A percentile compares a stretch with the other conserved stretches of the same genome.
phyloP scores from a whole-genome alignment of 2,797 vertebrate species.

The Macroramphosus scolopax region DNA sequence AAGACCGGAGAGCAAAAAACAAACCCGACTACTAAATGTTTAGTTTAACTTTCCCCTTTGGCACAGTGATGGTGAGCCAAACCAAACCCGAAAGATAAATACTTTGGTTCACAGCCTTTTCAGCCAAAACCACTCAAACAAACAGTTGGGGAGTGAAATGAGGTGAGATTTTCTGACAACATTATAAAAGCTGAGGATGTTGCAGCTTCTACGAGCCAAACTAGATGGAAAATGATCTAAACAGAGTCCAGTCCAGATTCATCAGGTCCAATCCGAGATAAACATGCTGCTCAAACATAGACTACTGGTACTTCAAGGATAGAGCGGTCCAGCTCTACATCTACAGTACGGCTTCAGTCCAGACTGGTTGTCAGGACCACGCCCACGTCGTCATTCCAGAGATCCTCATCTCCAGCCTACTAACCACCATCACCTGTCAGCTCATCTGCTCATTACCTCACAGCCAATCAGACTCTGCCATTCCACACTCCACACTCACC shows the following conservation, averaged over 20 bases:
- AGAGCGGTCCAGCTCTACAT: not conserved
- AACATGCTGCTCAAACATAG: too few relatives aligned
- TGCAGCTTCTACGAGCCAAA: conserved; percentile 13
- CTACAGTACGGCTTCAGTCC: conserved; percentile 5
- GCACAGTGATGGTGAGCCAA: conserved; percentile 34
- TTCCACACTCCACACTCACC: too few relatives aligned
- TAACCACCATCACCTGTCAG: too few relatives aligned
- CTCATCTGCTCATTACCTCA: too few relatives aligned
- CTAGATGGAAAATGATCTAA: conserved; percentile 21
- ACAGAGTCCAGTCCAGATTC: conserved; percentile 8
- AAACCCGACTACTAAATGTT: conserved; percentile 44
- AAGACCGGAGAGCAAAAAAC: conserved; percentile 8
- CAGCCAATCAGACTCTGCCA: too few relatives aligned
- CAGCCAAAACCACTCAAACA: conserved; percentile 36
- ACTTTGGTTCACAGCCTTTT: conserved; percentile 22
- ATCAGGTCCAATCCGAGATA: conserved; percentile 3
- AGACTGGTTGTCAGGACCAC: too few relatives aligned
- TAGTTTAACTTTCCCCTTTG: conserved; percentile 40
- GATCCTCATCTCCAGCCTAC: too few relatives aligned
- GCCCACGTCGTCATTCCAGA: too few relatives aligned
- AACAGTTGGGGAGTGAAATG: conserved; percentile 21
- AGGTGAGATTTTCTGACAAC: conserved; percentile 28
- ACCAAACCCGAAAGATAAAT: conserved; percentile 43
- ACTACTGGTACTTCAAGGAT: not conserved
- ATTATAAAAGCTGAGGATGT: conserved; percentile 44